These are phyloP conservation scores for Psilanteris sp. DNA, from an alignment of 1,140 invertebrate species.

Conservation along the genomic window DNA sequence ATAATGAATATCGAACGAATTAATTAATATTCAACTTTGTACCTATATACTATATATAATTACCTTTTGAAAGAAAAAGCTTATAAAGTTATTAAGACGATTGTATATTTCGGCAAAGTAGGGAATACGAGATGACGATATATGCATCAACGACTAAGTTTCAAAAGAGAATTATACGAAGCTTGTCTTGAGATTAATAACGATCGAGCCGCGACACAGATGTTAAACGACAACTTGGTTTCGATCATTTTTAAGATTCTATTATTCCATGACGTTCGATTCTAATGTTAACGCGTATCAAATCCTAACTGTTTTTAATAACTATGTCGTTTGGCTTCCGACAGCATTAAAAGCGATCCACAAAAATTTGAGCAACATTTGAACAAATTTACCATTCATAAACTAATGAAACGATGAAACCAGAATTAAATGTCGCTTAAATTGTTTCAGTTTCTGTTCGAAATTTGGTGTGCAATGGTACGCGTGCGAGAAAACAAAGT, in stretches of 20 bases:
- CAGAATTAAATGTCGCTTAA: conserved; percentile 2
- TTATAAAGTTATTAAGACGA: conserved; percentile 54
- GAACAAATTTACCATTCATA: too few species aligned
- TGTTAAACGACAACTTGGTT: conserved; percentile 5
- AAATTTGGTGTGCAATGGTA: conserved; percentile 3
- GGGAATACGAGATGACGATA: conserved; percentile 40
- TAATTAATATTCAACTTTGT: conserved; percentile 77
- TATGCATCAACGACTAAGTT: conserved; percentile 36
- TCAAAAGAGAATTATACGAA: conserved; percentile 24
- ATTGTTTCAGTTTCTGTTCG: conserved; percentile 4
- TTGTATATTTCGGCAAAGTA: conserved; percentile 51
- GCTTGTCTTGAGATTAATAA: conserved; percentile 17
- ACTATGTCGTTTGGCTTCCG: conserved; percentile 1
- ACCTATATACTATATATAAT: conserved; percentile 74
- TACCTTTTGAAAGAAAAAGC: conserved; percentile 69
- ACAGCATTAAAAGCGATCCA: conserved; percentile 12
- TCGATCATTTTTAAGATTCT: conserved; percentile 3
- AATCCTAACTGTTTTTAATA: conserved; percentile 5
- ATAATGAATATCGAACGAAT: conserved; percentile 66
- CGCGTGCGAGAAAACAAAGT: conserved; percentile 15
- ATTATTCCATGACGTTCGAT: conserved; percentile 17
- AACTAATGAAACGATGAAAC: too few species aligned
- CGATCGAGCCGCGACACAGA: neutral
- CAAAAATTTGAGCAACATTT: too few species aligned
- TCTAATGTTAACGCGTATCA: neutral